phyloP scores from a whole-genome alignment of 2,888 invertebrate species.

The Linhomoeus sp. region DNA sequence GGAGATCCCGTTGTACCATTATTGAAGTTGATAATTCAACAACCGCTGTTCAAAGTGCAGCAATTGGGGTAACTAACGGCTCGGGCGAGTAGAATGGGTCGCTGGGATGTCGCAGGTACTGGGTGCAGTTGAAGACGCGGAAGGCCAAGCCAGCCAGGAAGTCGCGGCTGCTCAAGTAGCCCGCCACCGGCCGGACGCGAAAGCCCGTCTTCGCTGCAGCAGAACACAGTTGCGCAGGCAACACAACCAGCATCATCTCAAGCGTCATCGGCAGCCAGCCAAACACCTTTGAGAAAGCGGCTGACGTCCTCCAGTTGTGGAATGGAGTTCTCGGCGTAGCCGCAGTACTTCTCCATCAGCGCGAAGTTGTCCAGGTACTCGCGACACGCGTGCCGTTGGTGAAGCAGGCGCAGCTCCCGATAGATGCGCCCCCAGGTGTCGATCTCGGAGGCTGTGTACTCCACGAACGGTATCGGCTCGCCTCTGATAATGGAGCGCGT shows the following conservation, averaged over 20 bases:
- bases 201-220: conserved; percentile 56
- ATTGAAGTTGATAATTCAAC: neutral
- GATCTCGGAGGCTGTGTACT: conserved; percentile 67
- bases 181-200: conserved; percentile 74
- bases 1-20: conserved; percentile 49
- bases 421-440: conserved; percentile 84
- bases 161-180: conserved; percentile 55
- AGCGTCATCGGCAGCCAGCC: too few relatives aligned
- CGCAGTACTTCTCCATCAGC: conserved; percentile 63
- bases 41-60: neutral
- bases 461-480: conserved; percentile 63
- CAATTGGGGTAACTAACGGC: conserved; percentile 50
- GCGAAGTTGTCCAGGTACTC: conserved; percentile 48
- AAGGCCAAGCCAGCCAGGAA: conserved; percentile 62
- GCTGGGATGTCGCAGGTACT: conserved; percentile 82
- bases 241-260: neutral
- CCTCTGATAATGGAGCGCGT: conserved; percentile 44
- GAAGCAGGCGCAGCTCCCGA: conserved; percentile 65
- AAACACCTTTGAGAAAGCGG: conserved; percentile 61
- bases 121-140: conserved; percentile 61
- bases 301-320: conserved; percentile 91
- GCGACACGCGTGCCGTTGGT: conserved; percentile 76
- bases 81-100: conserved; percentile 97
- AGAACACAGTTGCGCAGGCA: too few relatives aligned
- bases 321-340: conserved; percentile 64